Conservation (phyloP, 2,888 invertebrate species). For the Frankliniella fusca region DNA sequence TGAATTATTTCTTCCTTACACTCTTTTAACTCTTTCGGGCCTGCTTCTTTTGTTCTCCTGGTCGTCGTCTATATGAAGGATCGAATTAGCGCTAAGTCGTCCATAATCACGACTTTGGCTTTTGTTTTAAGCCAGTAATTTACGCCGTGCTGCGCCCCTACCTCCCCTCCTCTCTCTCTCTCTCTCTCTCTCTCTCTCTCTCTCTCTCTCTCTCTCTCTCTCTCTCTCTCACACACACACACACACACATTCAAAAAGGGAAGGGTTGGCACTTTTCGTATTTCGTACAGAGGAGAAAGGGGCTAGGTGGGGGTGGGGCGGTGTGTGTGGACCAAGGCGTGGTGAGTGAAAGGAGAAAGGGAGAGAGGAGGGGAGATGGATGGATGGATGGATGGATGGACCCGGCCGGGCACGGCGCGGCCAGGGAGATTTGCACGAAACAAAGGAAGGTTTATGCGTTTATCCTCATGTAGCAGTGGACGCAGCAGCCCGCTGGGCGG, state of each 20-base stretch:
- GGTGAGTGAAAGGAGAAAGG: no score
- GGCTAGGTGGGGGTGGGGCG: background rate
- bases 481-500: no score
- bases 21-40: slow-evolving; percentile 26
- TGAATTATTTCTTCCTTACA: slow-evolving; percentile 25
- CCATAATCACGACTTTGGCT: slow-evolving; percentile 22
- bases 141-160: background rate
- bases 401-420: background rate
- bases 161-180: background rate
- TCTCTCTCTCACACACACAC: background rate
- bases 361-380: no score
- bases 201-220: slow-evolving; percentile 23
- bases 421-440: slow-evolving; percentile 12
- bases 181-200: slow-evolving; percentile 8
- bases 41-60: background rate
- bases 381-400: no score
- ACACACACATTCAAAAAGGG: background rate
- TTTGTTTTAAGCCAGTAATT: slow-evolving; percentile 26
- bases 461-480: slow-evolving; percentile 26
- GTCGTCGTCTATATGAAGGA: slow-evolving; percentile 19
- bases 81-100: slow-evolving; percentile 21
- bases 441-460: slow-evolving; percentile 24
- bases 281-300: background rate
- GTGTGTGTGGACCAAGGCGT: background rate
- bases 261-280: slow-evolving; percentile 25